phyloP scores from a whole-genome alignment of 1,140 invertebrate species.

The Oscheius sp. region DNA sequence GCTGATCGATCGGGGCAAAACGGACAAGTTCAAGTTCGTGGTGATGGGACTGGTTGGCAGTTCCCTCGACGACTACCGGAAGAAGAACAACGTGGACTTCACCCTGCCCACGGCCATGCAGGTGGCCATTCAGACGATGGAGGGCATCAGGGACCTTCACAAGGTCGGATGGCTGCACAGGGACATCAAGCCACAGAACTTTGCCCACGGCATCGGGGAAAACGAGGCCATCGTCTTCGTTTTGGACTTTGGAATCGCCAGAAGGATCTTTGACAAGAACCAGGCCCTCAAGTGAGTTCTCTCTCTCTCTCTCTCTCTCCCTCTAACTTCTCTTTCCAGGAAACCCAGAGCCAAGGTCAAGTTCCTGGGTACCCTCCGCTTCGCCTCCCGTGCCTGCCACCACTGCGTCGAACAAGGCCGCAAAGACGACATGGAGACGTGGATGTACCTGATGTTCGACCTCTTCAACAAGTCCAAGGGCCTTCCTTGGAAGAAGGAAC shows the following conservation, averaged over 20 bases:
- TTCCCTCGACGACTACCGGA: slow-evolving; percentile 31
- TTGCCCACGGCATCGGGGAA: neutral
- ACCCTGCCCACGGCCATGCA: slow-evolving; percentile 12
- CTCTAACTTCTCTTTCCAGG: too few relatives aligned
- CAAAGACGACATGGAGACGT: slow-evolving; percentile 35
- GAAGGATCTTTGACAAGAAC: slow-evolving; percentile 12
- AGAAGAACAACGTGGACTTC: slow-evolving; percentile 18
- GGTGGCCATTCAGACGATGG: slow-evolving; percentile 23
- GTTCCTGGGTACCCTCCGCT: slow-evolving; percentile 30
- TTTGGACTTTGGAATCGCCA: slow-evolving; percentile 35
- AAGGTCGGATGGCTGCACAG: slow-evolving; percentile 33
- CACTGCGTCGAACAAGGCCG: slow-evolving; percentile 17
- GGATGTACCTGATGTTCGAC: slow-evolving; percentile 32
- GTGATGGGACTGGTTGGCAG: slow-evolving; percentile 34
- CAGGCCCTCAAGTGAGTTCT: slow-evolving; percentile 1
- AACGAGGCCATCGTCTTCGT: slow-evolving; percentile 10
- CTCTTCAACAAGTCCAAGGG: slow-evolving; percentile 4
- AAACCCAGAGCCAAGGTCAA: neutral
- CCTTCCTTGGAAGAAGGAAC: slow-evolving; percentile 16
- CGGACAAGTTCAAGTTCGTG: slow-evolving; percentile 22
- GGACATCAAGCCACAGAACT: slow-evolving; percentile 34
- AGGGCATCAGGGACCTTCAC: slow-evolving; percentile 33
- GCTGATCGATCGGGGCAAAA: slow-evolving; percentile 21
- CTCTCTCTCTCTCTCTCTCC: too few relatives aligned
- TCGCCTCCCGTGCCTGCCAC: slow-evolving; percentile 20